Base-by-base conservation (phyloP, 2,113 vertebrate genomes). In the Ibidorhyncha struthersii region DNA sequence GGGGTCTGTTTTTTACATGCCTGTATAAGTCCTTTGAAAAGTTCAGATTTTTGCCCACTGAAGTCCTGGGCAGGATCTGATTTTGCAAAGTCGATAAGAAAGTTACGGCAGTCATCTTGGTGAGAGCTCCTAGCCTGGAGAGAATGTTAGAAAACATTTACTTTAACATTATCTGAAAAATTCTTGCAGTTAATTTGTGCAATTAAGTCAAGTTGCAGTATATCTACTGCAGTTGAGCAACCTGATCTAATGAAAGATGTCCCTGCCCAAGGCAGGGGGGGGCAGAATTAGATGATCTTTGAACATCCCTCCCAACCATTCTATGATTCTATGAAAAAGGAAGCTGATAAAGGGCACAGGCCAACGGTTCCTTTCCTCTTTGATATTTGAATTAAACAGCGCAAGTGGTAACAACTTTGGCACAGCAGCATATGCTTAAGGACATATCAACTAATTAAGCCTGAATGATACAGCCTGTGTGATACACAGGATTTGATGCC, bases 31-130 rank as follows among this genome's bases (percentile, higher is more conserved):
- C 98, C 98, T 97, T 98, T 99, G 99, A 99, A 98, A 95, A 99
- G 98, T 94, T 99, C 99, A 82, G 98, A 98, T 96, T 98, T 98
- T 89, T 98, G 98, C 97, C 99, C 99, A 93, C 98, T 96, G 45
- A 97, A 96, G 89, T 98, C 99, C 97, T 99, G 98, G 85, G 98
- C 98, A 94, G 99, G 99, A 96, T 99, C 99, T 99, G 99, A 99
- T 86, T 98, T 97, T 81, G 99, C 99, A 97, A 99, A 99, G 92
- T 99, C 96, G 93, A 99, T 98, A 89, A 99, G 98, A 98, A 99
- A 99, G 95, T 97, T 97, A 95, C 93, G 91, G 98, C 98, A 97
- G 80, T 98, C 97, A 12, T 98, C 98, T 5, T 94, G 96, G 83
- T 97, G 97, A 96, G 97, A 97, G 65, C 91, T 67, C 69, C 97